Conservation (phyloP, 1,140 invertebrate species). For the Drosophila tropicalis region DNA sequence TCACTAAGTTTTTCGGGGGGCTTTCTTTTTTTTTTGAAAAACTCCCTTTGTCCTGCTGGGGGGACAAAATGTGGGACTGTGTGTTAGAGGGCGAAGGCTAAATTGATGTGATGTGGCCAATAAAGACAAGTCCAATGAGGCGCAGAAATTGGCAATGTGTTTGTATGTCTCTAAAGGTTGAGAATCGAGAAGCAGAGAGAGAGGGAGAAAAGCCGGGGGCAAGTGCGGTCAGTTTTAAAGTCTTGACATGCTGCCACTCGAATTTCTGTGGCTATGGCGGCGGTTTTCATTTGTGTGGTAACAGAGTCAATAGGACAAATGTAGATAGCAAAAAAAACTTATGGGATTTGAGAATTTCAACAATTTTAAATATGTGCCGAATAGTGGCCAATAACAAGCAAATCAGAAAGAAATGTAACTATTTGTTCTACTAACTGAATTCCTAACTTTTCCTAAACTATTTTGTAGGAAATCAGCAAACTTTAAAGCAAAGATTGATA, state of each 20-base stretch:
- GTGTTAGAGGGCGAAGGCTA: conserved; percentile 5
- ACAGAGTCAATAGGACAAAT: conserved; percentile 18
- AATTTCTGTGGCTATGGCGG: conserved; percentile 62
- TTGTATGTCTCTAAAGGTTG: conserved; percentile 19
- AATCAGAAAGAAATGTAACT: background rate
- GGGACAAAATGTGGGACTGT: background rate
- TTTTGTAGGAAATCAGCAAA: too few relatives aligned
- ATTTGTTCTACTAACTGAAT: too few relatives aligned
- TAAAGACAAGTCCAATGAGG: conserved; percentile 63
- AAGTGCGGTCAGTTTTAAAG: conserved; percentile 55
- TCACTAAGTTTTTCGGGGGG: conserved; percentile 41
- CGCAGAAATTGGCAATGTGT: conserved; percentile 40
- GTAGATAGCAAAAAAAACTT: conserved; percentile 21
- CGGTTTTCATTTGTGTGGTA: conserved; percentile 52
- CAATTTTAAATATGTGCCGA: conserved; percentile 49
- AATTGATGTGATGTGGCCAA: conserved; percentile 33
- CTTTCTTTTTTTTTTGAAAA: conserved; percentile 51
- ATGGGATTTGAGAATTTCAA: conserved; percentile 59
- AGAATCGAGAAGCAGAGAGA: conserved; percentile 14
- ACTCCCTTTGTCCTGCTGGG: conserved; percentile 21
- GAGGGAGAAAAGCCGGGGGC: conserved; percentile 3
- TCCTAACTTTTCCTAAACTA: too few relatives aligned
- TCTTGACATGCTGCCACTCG: conserved; percentile 72
- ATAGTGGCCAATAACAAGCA: background rate
- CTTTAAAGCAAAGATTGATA: too few relatives aligned